Conservation (phyloP, 1,140 invertebrate genomes). For the Sweltsa coloradensis region DNA sequence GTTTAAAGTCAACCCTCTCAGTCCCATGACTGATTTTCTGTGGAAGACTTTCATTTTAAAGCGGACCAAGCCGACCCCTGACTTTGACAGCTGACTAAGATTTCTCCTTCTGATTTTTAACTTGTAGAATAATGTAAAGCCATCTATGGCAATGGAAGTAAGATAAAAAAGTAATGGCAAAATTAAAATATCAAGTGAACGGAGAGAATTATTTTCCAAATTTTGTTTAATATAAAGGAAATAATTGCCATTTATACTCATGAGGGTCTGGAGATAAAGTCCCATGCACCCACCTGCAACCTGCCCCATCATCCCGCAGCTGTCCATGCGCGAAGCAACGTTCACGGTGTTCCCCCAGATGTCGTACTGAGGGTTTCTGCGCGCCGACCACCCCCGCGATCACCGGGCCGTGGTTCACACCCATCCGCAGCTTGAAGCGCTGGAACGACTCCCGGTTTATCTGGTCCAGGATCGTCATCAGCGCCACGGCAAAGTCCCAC, state of each 20-base stretch:
- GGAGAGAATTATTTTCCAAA: neutral
- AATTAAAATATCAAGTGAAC: neutral
- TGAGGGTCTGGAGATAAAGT: conserved; percentile 36
- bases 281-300: conserved; percentile 47
- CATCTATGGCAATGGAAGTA: neutral
- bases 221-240: neutral
- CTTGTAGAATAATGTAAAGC: neutral
- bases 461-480: conserved; percentile 85
- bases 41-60: too few relatives aligned
- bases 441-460: conserved; percentile 97
- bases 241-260: conserved; percentile 35
- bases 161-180: neutral
- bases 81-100: too few relatives aligned
- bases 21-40: too few relatives aligned
- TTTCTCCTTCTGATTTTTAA: too few relatives aligned
- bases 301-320: conserved; percentile 77
- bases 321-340: conserved; percentile 92
- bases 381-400: conserved; percentile 90
- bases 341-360: conserved; percentile 98
- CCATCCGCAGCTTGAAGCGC: conserved; percentile 82
- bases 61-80: too few relatives aligned
- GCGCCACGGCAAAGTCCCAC: conserved; percentile 85
- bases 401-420: conserved; percentile 88
- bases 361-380: conserved; percentile 92
- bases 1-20: too few relatives aligned